These are phyloP conservation scores for Xanthorhoe designata DNA, from an alignment of 2,888 invertebrate species.

Conservation along the genomic window DNA sequence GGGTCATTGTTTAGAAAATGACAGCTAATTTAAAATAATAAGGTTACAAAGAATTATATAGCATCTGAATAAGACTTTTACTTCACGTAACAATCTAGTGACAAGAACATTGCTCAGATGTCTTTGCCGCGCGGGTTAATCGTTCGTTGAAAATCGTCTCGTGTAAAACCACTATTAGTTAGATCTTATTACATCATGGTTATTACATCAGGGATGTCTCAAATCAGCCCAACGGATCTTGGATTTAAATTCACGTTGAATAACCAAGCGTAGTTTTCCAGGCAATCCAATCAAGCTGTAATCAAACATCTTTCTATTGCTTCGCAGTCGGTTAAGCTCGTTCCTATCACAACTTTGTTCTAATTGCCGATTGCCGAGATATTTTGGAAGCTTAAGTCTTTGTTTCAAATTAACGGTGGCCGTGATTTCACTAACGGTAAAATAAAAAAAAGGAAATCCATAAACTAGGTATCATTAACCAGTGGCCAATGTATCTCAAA, in stretches of 20 bases:
- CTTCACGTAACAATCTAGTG: no score
- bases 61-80: no score
- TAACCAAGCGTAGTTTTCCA: background rate
- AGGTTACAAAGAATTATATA: no score
- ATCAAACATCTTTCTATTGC: background rate
- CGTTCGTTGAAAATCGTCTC: background rate
- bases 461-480: no score
- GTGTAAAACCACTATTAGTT: background rate
- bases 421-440: background rate
- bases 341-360: background rate
- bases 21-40: no score
- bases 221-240: background rate
- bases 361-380: slow-evolving; percentile 3
- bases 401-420: background rate
- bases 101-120: no score
- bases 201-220: background rate
- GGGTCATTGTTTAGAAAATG: no score
- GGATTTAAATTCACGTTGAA: background rate
- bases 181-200: background rate
- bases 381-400: background rate
- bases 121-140: no score
- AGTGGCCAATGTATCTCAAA: no score
- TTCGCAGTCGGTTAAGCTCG: background rate
- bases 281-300: background rate
- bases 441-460: no score